phyloP scores from a whole-genome alignment of 2,888 invertebrate genomes.

The Torymus tubicola region DNA sequence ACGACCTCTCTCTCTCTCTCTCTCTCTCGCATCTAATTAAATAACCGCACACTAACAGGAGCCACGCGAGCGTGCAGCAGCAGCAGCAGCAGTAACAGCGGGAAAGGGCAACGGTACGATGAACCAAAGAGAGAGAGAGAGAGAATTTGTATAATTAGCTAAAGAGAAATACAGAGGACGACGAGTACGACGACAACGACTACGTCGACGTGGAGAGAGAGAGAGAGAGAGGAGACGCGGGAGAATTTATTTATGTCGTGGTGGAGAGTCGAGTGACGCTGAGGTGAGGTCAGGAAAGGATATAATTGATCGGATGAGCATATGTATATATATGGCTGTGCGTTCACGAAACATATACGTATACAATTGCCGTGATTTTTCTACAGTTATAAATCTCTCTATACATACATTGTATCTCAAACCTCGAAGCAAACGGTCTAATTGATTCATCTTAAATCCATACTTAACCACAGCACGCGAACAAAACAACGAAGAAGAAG shows the following conservation, averaged over 20 bases:
- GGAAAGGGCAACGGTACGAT: conserved; percentile 19
- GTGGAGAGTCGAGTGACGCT: conserved; percentile 36
- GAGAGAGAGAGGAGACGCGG: neutral
- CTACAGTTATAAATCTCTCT: no score
- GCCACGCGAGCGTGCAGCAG: conserved; percentile 5
- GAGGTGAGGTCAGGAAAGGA: conserved; percentile 20
- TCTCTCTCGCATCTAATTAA: conserved; percentile 57
- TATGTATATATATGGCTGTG: no score
- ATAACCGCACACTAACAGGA: conserved; percentile 54
- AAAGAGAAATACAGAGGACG: conserved; percentile 43
- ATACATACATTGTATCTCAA: no score
- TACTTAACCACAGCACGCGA: neutral
- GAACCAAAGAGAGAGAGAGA: conserved; percentile 26
- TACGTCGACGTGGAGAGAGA: neutral
- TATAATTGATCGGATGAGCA: conserved; percentile 26
- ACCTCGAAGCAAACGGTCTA: no score
- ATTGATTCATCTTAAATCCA: conserved; percentile 17
- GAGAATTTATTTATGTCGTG: conserved; percentile 44
- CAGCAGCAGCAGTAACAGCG: neutral
- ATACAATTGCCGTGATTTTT: no score
- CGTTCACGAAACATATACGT: no score
- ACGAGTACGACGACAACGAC: neutral
- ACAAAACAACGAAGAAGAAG: neutral
- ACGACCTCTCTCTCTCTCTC: conserved; percentile 43
- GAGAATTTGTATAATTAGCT: conserved; percentile 54